Conservation (phyloP, 2,888 invertebrate genomes). For the Hydraecia micacea region DNA sequence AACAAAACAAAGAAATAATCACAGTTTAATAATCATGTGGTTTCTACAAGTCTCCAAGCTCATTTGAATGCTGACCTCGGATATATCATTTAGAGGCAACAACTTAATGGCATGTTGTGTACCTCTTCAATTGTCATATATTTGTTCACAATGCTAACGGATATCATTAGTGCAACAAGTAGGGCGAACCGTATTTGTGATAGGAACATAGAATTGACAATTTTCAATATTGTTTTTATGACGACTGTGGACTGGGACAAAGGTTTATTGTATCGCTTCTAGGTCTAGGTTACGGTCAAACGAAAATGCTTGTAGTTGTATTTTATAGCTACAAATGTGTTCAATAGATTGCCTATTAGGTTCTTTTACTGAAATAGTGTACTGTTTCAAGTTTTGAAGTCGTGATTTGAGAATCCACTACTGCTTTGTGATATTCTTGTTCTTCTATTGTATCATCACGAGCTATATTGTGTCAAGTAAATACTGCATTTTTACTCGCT, state of each 20-base stretch:
- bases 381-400: neutral
- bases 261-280: conserved; percentile 27
- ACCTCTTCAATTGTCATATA: conserved; percentile 59
- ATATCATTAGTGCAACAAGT: conserved; percentile 65
- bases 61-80: conserved; percentile 48
- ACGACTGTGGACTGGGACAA: conserved; percentile 21
- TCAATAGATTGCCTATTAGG: neutral
- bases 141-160: conserved; percentile 64
- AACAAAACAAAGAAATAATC: conserved; percentile 41
- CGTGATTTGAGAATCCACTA: neutral
- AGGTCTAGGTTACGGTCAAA: conserved; percentile 37
- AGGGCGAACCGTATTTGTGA: conserved; percentile 57
- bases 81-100: conserved; percentile 43
- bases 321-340: conserved; percentile 6
- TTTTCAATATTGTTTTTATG: conserved; percentile 56
- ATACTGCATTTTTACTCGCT: neutral
- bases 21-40: conserved; percentile 25
- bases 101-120: conserved; percentile 46
- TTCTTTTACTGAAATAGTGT: neutral
- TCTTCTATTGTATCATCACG: neutral
- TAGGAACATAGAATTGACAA: conserved; percentile 46
- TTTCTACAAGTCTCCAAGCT: conserved; percentile 42
- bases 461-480: neutral
- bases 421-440: neutral
- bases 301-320: neutral